Base-by-base conservation (phyloP, 1,140 invertebrate species). In the Proctacanthus coquilletti region DNA sequence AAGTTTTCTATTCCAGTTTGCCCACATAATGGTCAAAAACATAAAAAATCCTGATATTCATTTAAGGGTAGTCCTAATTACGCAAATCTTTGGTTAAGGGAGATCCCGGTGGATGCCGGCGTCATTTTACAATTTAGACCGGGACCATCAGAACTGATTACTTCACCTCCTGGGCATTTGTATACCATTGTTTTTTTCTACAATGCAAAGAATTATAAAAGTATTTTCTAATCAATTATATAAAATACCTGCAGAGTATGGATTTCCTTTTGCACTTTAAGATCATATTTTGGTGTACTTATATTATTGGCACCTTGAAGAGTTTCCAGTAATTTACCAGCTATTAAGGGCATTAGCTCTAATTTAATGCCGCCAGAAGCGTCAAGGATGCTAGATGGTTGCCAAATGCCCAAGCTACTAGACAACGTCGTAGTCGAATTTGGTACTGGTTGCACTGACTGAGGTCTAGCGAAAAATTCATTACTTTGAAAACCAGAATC, bases 281-380 rank as follows among this genome's bases (percentile, higher is more conserved):
- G 38, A 27, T 47, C 39, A n/a, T 40, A 36, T 3, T 40, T 36
- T 4, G 49, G 45, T 34, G 46, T 48, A 17, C 45, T 43, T 1
- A 42, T 33, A 18, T 30, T 36, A 15, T 40, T 33, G 13, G 21
- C n/a, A 5, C 45, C 40, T 8, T 44, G 34, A 5, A 55, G 34
- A 4, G 53, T 29, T 4, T 47, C 18, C 6, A 51, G 30, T 1
- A 52, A 41, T 21, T 51, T 53, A 0, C 31, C 44, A 15, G 49
- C 49, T n/a, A 52, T 40, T 17, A 39, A 31, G 17, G 42, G 38
- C 42, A 43, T 43, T 18, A 39, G 39, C 13, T 43, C 42, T 21
- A 20, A 23, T 18, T 27, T 21, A 10, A 43, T 43, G n/a, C 27
- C 36, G n/a, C n/a, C n/a, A n/a, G n/a, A n/a, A n/a, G n/a, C n/a